phyloP scores from a whole-genome alignment of 2,888 invertebrate genomes.

The Adela reaumurella region DNA sequence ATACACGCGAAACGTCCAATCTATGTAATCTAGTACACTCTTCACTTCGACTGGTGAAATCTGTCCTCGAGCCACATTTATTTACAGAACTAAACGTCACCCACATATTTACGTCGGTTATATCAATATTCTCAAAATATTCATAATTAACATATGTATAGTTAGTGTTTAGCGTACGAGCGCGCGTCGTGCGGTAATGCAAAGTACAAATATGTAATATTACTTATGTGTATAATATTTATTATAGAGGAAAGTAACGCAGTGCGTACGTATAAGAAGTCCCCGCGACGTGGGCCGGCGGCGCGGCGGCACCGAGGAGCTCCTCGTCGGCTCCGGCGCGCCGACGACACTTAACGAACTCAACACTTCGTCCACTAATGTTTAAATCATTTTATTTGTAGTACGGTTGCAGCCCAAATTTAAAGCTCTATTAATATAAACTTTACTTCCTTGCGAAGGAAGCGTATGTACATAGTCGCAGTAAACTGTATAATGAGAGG shows the following conservation, averaged over 20 bases:
- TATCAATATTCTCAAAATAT: background rate
- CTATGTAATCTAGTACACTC: background rate
- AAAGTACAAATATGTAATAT: conserved; percentile 50
- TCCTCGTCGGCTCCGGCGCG: background rate
- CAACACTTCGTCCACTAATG: conserved; percentile 55
- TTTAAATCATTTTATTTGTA: conserved; percentile 48
- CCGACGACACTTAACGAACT: conserved; percentile 51
- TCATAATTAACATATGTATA: background rate
- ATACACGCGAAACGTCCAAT: background rate
- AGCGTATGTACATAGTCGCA: conserved; percentile 35
- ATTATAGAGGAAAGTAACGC: conserved; percentile 30
- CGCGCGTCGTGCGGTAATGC: conserved; percentile 20
- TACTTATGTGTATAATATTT: conserved; percentile 51
- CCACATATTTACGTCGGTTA: background rate
- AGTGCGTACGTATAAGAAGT: background rate
- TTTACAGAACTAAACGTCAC: background rate
- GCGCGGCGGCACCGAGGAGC: too few relatives aligned
- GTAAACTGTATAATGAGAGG: background rate
- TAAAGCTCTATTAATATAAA: conserved; percentile 33
- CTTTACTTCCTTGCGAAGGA: conserved; percentile 45
- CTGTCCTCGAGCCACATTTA: background rate
- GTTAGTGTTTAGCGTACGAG: conserved; percentile 22
- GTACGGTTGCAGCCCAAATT: conserved; percentile 33
- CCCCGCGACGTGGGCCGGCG: background rate
- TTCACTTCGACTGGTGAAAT: background rate